These are phyloP conservation scores for Catocala nupta DNA, from an alignment of 2,888 invertebrate genomes.

Conservation along the genomic window DNA sequence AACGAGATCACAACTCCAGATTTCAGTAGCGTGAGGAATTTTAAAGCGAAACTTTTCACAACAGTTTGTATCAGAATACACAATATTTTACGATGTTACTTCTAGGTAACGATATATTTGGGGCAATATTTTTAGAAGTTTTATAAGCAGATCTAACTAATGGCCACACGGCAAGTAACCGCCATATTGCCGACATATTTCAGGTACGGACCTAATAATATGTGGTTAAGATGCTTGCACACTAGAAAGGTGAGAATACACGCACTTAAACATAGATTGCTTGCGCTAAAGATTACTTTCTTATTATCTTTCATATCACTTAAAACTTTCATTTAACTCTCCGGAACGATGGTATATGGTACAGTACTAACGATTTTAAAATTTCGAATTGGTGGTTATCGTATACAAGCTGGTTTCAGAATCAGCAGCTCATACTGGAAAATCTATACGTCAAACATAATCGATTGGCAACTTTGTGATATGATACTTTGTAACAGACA, in stretches of 20 bases:
- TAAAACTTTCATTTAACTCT: no score
- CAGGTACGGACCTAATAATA: slow-evolving; percentile 13
- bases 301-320: no score
- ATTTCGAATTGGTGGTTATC: no score
- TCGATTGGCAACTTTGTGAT: no score
- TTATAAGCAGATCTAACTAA: slow-evolving; percentile 6
- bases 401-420: no score
- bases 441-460: no score
- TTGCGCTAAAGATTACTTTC: not conserved
- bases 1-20: not conserved
- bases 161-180: slow-evolving; percentile 10
- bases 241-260: slow-evolving; percentile 3
- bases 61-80: not conserved
- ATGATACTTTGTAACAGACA: no score
- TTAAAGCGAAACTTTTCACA: slow-evolving; percentile 1
- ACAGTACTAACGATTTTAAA: no score
- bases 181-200: slow-evolving; percentile 5
- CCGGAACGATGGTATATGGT: no score
- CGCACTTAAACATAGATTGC: slow-evolving; percentile 3
- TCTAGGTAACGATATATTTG: slow-evolving; percentile 1
- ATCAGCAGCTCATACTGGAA: no score
- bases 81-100: slow-evolving; percentile 9
- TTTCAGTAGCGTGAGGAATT: not conserved
- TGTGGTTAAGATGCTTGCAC: slow-evolving; percentile 9
- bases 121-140: slow-evolving; percentile 8